Evolutionary conservation across 2,113 vertebrate species (phyloP).

Genomic region (Pelusios castaneus): DNA sequence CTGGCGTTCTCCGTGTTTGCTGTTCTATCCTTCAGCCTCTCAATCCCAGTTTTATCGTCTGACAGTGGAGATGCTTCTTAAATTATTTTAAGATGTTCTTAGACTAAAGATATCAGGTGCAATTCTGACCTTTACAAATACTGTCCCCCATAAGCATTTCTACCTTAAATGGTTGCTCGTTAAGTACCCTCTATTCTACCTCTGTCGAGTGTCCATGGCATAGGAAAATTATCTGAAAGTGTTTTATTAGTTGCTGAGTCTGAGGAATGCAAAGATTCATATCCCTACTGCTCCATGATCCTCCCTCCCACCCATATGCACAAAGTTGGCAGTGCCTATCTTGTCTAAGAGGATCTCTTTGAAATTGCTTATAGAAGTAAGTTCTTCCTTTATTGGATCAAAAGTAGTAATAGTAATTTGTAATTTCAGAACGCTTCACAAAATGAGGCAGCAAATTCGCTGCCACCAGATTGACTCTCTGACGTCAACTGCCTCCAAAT

Average conservation of each 20-base stretch:
- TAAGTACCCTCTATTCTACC: not conserved
- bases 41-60: not conserved
- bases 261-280: too few relatives aligned
- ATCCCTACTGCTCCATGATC: too few relatives aligned
- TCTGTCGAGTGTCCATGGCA: rapidly evolving
- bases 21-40: rapidly evolving
- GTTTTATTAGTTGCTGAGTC: not conserved
- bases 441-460: too few relatives aligned
- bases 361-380: too few relatives aligned
- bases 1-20: not conserved
- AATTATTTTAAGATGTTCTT: not conserved
- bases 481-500: too few relatives aligned
- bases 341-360: too few relatives aligned
- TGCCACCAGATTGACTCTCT: too few relatives aligned
- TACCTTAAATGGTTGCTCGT: not conserved
- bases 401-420: not conserved
- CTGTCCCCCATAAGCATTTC: not conserved
- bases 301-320: too few relatives aligned
- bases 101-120: not conserved
- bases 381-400: not conserved
- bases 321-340: too few relatives aligned
- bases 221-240: not conserved
- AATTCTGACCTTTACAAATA: not conserved
- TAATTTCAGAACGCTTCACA: too few relatives aligned
- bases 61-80: not conserved